Evolutionary conservation across 1,140 invertebrate species (phyloP), one percentile per base, ranked within the genome.

Genomic region (Papilio aristodemus): DNA sequence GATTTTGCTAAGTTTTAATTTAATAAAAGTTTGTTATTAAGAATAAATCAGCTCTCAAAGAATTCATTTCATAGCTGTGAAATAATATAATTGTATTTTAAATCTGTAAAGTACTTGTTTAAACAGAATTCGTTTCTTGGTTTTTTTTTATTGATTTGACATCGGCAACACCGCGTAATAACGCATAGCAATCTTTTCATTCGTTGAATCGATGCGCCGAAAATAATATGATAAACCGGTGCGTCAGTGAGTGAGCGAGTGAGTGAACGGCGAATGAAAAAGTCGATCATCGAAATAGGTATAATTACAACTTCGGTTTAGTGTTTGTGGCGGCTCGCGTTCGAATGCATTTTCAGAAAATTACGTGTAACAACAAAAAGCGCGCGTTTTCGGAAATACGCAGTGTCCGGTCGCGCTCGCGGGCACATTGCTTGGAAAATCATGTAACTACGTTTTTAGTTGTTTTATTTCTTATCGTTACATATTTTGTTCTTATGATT

Each of bases 271-370:
- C 59, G 62, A 54, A 41, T 69, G 43, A 89, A 89, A 87, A 85
- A 83, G 78, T 74, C 68, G 68, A 71, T 79, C 70, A 87, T 87
- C 85, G 73, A 87, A 89, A 89, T 89, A 88, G 79, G 84, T 76
- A 84, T 89, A 89, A 89, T 89, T 89, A 86, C 82, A 79, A 73
- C 73, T 74, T 75, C 71, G 71, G 71, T 76, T 79, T 78, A 79
- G 75, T 74, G 71, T 8, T 27, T 41, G 14, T 32, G 72, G 57
- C 75, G 74, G 72, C 71, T 77, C 69, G 73, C 69, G 72, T 64
- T 58, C 70, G 75, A 78, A 84, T 54, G 17, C 46, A 54, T 85
- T 89, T 86, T 78, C 80, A 73, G 74, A 82, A 87, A 86, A 86
- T 87, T 85, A 79, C 73, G 59, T 59, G 57, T 32, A 39, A 5